Conservation (phyloP, 2,888 invertebrate genomes). For the Yponomeuta cagnagella region DNA sequence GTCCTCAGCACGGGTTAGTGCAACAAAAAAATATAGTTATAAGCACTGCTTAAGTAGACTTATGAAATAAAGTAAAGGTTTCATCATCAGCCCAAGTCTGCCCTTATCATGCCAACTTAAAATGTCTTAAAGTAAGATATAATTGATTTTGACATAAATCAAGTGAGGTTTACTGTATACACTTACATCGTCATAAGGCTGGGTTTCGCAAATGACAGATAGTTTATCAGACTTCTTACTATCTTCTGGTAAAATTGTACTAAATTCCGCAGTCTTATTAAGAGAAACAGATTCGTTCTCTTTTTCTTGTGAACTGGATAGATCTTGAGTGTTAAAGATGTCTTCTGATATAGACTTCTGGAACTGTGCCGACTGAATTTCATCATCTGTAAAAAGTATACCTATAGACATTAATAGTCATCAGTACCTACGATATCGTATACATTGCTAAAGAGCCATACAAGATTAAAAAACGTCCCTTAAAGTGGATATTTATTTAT, state of each 20-base stretch:
- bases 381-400: conserved; percentile 45
- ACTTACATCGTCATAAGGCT: conserved; percentile 45
- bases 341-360: conserved; percentile 48
- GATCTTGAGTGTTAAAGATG: conserved; percentile 48
- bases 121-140: too few species aligned
- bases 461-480: background rate
- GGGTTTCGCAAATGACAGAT: conserved; percentile 35
- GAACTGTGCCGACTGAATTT: conserved; percentile 50
- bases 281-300: background rate
- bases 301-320: background rate
- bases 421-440: too few species aligned
- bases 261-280: background rate
- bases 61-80: too few species aligned
- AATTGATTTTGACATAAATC: too few species aligned
- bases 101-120: too few species aligned
- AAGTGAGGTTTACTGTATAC: background rate
- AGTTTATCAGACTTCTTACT: conserved; percentile 25
- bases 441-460: too few species aligned
- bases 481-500: too few species aligned
- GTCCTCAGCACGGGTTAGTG: too few species aligned
- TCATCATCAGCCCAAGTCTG: too few species aligned
- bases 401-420: background rate
- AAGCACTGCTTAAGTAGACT: background rate
- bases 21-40: background rate
- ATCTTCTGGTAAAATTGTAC: background rate